Evolutionary conservation across 2,113 vertebrate species (phyloP).

Genomic region (Aldabrachelys gigantea): DNA sequence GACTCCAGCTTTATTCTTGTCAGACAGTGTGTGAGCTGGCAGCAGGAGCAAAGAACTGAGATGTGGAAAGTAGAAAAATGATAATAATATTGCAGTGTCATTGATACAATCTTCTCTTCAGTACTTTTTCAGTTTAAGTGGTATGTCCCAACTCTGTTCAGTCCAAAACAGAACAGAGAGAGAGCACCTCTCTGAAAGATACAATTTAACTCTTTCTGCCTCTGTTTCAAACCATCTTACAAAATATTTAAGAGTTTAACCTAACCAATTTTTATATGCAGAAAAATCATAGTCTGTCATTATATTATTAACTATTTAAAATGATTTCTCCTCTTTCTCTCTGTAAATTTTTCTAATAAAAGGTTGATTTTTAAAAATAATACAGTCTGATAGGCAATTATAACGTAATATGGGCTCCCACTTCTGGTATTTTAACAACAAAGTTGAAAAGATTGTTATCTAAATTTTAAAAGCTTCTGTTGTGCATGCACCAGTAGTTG

Average conservation of each 20-base stretch:
- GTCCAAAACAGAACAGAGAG: no score
- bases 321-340: not conserved
- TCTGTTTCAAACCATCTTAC: not conserved
- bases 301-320: not conserved
- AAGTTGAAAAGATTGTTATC: not conserved
- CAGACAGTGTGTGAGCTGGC: not conserved
- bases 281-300: not conserved
- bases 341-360: not conserved
- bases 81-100: not conserved
- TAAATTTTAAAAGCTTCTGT: not conserved
- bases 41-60: not conserved
- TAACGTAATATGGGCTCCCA: not conserved
- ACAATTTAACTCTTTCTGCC: not conserved
- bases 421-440: slow-evolving; percentile 10
- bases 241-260: slow-evolving; percentile 13
- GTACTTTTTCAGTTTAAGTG: not conserved
- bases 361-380: not conserved
- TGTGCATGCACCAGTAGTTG: not conserved
- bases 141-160: not conserved
- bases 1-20: not conserved
- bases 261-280: not conserved
- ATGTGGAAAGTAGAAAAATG: not conserved
- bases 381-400: not conserved
- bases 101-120: not conserved
- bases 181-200: not conserved